Conservation (phyloP, 2,113 vertebrate species). For the Physeter macrocephalus region DNA sequence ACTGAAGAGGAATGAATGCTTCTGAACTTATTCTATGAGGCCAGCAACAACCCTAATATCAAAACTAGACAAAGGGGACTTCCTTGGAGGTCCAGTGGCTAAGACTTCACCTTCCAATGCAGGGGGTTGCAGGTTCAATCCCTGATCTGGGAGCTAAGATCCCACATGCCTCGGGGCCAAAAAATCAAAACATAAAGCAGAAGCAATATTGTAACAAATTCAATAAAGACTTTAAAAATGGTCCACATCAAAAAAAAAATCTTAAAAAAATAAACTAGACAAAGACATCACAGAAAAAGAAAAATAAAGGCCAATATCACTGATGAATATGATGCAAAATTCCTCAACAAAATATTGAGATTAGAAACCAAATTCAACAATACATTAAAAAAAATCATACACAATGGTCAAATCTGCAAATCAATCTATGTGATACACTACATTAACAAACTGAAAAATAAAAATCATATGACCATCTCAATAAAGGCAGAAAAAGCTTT, state of each 20-base stretch:
- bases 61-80: neutral
- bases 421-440: neutral
- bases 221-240: no score
- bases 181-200: no score
- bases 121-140: no score
- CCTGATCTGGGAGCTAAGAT: no score
- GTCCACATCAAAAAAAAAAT: no score
- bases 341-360: neutral
- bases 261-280: neutral
- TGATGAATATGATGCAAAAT: neutral
- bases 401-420: neutral
- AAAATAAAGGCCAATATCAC: neutral
- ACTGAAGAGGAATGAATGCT: neutral
- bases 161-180: no score
- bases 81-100: no score
- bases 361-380: neutral
- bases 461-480: neutral
- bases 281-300: neutral
- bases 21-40: neutral
- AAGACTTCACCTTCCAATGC: no score
- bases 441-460: neutral
- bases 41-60: neutral
- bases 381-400: neutral
- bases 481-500: neutral
- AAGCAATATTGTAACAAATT: no score